Evolutionary conservation across 1,140 invertebrate species (phyloP).

Genomic region (Calephelis nemesis): DNA sequence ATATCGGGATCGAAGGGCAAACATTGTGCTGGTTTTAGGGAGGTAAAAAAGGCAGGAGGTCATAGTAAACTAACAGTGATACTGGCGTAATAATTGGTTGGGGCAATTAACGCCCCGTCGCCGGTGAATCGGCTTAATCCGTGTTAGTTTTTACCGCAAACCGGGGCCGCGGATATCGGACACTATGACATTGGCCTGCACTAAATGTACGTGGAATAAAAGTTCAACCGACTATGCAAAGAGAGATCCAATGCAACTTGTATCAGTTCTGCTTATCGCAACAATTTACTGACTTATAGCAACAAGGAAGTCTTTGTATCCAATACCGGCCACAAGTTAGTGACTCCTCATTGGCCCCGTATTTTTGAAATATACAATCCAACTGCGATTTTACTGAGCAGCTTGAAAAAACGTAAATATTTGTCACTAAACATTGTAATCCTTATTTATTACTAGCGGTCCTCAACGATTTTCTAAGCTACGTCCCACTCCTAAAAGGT

Average conservation of each 20-base stretch:
- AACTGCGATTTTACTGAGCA: too few relatives aligned
- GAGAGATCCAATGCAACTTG: background rate
- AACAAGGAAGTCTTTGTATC: too few relatives aligned
- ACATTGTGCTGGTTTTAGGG: constrained; percentile 44
- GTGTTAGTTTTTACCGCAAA: constrained; percentile 45
- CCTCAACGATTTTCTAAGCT: too few relatives aligned
- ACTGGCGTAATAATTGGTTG: constrained; percentile 43
- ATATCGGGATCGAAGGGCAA: constrained; percentile 47
- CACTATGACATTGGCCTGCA: constrained; percentile 21
- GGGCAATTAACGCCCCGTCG: constrained; percentile 42
- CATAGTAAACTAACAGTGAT: constrained; percentile 44
- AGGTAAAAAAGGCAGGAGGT: constrained; percentile 38
- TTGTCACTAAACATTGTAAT: too few relatives aligned
- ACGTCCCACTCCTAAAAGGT: too few relatives aligned
- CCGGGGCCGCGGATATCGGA: constrained; percentile 33
- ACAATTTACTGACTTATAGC: too few relatives aligned
- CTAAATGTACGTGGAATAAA: constrained; percentile 1
- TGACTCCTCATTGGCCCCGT: too few relatives aligned
- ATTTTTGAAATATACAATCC: too few relatives aligned
- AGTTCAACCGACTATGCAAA: background rate
- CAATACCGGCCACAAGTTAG: too few relatives aligned
- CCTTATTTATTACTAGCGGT: too few relatives aligned
- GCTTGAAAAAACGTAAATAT: too few relatives aligned
- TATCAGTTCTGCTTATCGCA: too few relatives aligned
- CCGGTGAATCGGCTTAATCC: constrained; percentile 38